Conservation (phyloP, 92 coral and sea anemone genomes). For the Desmophyllum pertusum region DNA sequence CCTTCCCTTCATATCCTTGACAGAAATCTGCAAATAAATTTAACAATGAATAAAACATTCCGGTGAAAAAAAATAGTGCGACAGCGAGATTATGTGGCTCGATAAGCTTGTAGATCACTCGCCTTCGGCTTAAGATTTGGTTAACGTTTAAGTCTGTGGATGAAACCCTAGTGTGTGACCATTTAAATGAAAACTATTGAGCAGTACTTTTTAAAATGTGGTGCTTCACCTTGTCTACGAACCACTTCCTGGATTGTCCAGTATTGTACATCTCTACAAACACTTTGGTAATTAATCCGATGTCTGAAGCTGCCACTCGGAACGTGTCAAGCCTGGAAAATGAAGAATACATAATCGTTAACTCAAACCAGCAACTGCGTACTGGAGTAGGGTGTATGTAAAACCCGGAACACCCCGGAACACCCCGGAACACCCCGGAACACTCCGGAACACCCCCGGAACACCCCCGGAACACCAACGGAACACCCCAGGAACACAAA, state of each 20-base stretch:
- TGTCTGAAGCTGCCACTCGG: conserved; percentile 81
- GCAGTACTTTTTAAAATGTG: background rate
- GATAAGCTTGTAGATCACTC: no score
- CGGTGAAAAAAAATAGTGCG: background rate
- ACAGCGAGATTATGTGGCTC: background rate
- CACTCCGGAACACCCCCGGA: no score
- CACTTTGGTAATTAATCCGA: conserved; percentile 71
- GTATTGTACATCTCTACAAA: conserved; percentile 74
- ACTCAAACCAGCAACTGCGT: no score
- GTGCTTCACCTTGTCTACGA: conserved; percentile 66
- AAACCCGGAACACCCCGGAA: no score
- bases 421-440: no score
- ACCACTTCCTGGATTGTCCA: conserved; percentile 85
- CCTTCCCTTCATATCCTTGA: conserved; percentile 71
- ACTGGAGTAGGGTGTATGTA: no score
- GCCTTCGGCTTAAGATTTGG: no score
- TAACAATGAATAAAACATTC: background rate
- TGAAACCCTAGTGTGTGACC: background rate
- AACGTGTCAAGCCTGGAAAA: conserved; percentile 74
- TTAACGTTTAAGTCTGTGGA: background rate
- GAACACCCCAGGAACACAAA: no score
- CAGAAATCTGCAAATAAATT: conserved; percentile 49
- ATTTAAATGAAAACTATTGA: background rate
- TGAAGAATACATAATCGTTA: background rate
- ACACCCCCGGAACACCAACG: no score